These are phyloP conservation scores for Merodon equestris DNA, from an alignment of 2,888 invertebrate genomes.

Conservation along the genomic window DNA sequence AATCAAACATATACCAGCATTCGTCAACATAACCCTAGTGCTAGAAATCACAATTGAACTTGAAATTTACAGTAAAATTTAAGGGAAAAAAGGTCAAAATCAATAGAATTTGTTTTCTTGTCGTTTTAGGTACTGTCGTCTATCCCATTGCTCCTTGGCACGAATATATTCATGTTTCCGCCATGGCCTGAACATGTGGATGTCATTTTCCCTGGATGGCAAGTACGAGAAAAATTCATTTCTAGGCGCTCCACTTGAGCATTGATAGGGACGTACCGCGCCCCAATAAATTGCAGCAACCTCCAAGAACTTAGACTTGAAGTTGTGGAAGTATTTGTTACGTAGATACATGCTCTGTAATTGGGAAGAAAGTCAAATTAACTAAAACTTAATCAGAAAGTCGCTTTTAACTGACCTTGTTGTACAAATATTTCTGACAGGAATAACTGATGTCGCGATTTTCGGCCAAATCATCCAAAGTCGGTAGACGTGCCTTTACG, in stretches of 20 bases:
- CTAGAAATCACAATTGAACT: no score
- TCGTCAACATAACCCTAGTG: no score
- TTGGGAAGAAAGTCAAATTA: neutral
- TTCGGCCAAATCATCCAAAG: conserved; percentile 64
- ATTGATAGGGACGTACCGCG: conserved; percentile 72
- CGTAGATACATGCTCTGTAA: conserved; percentile 61
- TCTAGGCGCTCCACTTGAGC: conserved; percentile 66
- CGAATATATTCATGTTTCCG: no score
- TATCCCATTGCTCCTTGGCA: no score
- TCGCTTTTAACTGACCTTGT: conserved; percentile 69
- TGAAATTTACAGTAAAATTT: no score
- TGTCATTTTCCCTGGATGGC: conserved; percentile 71
- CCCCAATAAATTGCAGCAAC: conserved; percentile 72
- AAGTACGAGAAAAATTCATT: conserved; percentile 74
- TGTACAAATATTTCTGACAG: conserved; percentile 59
- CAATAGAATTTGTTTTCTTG: no score
- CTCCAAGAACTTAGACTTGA: conserved; percentile 71
- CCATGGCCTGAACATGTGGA: conserved; percentile 54
- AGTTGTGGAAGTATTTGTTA: conserved; percentile 62
- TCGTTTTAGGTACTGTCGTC: no score
- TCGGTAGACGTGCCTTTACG: conserved; percentile 60
- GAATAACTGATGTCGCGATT: conserved; percentile 59
- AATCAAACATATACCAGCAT: no score
- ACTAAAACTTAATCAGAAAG: neutral
- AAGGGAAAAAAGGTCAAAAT: no score